Evolutionary conservation across 2,113 vertebrate species (phyloP).

Genomic region (Microtus montanus): DNA sequence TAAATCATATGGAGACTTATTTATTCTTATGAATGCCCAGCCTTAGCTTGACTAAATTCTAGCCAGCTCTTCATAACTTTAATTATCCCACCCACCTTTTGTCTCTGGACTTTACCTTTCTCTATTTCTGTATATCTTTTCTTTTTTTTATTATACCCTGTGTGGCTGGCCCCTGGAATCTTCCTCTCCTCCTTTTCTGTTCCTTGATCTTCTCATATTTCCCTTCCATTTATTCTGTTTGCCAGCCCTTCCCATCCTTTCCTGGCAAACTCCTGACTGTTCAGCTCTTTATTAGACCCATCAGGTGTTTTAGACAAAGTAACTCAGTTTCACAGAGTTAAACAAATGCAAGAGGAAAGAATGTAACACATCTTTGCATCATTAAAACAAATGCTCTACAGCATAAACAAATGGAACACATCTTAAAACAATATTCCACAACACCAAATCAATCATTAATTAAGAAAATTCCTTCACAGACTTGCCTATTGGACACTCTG

Average conservation of each 20-base stretch:
- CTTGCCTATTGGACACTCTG: background rate
- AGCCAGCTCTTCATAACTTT: background rate
- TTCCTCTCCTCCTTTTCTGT: background rate
- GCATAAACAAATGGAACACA: background rate
- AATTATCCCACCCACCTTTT: background rate
- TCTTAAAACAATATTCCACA: background rate
- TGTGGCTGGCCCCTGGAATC: background rate
- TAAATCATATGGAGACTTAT: background rate
- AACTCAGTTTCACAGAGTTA: background rate
- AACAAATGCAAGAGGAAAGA: background rate
- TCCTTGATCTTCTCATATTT: background rate
- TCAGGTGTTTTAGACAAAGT: background rate
- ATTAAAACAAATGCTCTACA: background rate
- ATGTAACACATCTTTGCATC: background rate
- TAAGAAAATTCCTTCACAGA: background rate
- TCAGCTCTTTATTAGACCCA: background rate
- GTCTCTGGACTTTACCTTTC: background rate
- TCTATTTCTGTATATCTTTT: background rate
- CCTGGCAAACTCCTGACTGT: background rate
- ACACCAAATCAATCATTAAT: background rate
- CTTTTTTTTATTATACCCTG: background rate
- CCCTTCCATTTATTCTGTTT: background rate
- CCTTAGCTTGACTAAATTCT: background rate
- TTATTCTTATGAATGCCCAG: background rate
- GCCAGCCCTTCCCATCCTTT: background rate